These are phyloP conservation scores for Tachina grossa DNA, from an alignment of 2,888 invertebrate genomes.

Conservation along the genomic window DNA sequence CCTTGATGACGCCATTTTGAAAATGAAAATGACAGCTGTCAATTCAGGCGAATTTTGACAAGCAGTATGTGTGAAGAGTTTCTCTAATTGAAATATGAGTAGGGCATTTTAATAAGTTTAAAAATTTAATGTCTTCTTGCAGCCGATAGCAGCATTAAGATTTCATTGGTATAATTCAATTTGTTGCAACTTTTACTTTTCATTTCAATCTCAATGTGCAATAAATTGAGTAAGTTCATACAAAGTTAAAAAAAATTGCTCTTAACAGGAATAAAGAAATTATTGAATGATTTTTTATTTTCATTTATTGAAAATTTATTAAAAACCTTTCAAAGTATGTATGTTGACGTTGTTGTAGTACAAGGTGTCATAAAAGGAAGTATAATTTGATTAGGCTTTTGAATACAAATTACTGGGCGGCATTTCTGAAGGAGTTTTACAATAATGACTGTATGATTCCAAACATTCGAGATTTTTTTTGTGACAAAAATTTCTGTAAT, in stretches of 20 bases:
- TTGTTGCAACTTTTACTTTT: conserved; percentile 63
- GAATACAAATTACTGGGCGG: too few species aligned
- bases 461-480: too few species aligned
- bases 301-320: conserved; percentile 16
- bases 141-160: conserved; percentile 26
- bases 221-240: background rate
- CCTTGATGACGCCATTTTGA: too few species aligned
- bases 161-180: conserved; percentile 47
- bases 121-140: conserved; percentile 33
- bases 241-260: conserved; percentile 31
- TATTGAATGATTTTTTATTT: conserved; percentile 45
- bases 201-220: conserved; percentile 22
- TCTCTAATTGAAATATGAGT: background rate
- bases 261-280: conserved; percentile 52
- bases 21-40: too few species aligned
- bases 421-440: too few species aligned
- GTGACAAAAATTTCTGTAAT: too few species aligned
- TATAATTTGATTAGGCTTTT: too few species aligned
- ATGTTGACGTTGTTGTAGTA: conserved; percentile 15
- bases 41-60: too few species aligned
- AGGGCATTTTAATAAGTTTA: conserved; percentile 20
- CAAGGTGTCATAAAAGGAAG: too few species aligned
- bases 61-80: background rate
- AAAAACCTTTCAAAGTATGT: conserved; percentile 20
- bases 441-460: too few species aligned